phyloP scores from a whole-genome alignment of 2,113 vertebrate species.

The Diadophis punctatus region DNA sequence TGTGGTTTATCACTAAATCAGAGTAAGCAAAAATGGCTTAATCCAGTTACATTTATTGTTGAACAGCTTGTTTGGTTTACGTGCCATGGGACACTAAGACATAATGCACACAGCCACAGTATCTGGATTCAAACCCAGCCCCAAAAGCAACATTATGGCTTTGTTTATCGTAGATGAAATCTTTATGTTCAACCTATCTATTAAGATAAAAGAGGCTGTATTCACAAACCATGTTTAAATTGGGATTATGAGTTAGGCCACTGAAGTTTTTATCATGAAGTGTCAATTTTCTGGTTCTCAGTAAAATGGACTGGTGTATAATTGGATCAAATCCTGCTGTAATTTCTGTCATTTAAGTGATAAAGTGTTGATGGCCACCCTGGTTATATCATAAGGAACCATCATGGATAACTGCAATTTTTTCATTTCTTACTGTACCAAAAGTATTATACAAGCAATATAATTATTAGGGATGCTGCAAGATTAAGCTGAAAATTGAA shows the following conservation, averaged over 20 bases:
- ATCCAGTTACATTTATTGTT: background rate
- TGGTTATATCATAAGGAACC: background rate
- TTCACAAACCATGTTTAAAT: background rate
- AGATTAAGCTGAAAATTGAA: too few species aligned
- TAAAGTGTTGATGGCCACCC: background rate
- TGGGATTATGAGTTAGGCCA: background rate
- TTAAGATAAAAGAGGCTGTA: background rate
- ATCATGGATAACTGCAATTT: background rate
- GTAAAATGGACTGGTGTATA: background rate
- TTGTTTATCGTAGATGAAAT: background rate
- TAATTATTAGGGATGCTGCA: too few species aligned
- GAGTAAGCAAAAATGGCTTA: background rate
- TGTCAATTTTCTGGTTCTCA: background rate
- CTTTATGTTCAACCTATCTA: background rate
- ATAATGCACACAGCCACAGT: background rate
- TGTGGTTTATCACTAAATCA: background rate
- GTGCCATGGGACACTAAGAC: background rate
- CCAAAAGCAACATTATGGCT: background rate
- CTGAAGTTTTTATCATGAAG: background rate
- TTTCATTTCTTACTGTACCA: background rate
- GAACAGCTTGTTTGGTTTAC: background rate
- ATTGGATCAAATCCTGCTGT: background rate
- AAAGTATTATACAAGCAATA: background rate
- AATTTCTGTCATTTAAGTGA: background rate
- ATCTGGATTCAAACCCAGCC: background rate